Percentiles rank a stretch among this genome's conserved stretches.
phyloP scores from a whole-genome alignment of 2,113 vertebrate species.

The Himantopus leucocephalus region DNA sequence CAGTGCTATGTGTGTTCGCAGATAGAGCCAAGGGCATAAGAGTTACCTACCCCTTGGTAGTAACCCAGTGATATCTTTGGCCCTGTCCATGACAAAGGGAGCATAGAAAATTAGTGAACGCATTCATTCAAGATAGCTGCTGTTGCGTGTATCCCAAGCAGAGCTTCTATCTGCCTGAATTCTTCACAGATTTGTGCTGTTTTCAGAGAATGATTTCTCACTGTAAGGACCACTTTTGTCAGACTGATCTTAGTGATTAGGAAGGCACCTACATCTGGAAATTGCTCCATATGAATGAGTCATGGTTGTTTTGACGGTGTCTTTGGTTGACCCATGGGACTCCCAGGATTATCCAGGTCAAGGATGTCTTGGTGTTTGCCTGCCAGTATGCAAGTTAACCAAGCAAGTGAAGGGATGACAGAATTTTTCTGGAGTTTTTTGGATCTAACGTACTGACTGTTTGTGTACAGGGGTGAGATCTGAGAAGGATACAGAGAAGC shows the following conservation, averaged over 20 bases:
- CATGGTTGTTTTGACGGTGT: accelerated
- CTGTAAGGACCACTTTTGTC: background rate
- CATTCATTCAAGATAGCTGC: background rate
- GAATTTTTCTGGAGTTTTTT: background rate
- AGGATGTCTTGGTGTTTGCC: background rate
- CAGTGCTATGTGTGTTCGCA: background rate
- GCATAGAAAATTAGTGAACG: background rate
- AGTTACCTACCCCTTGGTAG: background rate
- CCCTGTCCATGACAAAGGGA: background rate
- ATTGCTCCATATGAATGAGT: background rate
- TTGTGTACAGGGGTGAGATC: background rate
- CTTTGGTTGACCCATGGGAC: background rate
- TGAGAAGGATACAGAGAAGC: background rate
- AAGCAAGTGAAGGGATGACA: background rate
- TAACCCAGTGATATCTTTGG: background rate
- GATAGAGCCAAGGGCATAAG: background rate
- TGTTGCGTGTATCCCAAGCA: accelerated
- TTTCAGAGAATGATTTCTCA: background rate
- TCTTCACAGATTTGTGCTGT: background rate
- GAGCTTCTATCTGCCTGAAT: background rate
- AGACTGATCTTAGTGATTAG: background rate
- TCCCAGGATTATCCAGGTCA: background rate
- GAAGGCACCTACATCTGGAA: background rate
- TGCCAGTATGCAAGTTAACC: background rate
- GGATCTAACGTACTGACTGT: background rate